phyloP scores from a whole-genome alignment of 2,888 invertebrate genomes.

The Quadroppia sp. region DNA sequence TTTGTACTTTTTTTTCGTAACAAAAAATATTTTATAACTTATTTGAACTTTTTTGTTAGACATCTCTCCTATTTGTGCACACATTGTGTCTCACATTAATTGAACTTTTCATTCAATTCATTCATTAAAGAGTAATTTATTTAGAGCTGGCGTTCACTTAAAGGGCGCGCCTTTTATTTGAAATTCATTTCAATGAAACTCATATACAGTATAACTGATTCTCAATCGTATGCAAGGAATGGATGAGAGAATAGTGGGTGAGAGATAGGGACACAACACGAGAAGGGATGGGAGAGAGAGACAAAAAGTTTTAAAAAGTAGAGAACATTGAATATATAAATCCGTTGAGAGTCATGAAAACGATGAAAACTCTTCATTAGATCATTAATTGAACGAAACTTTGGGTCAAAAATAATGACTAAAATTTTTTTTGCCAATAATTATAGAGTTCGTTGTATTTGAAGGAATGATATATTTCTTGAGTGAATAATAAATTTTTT shows the following conservation, averaged over 20 bases:
- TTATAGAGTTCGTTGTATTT: neutral
- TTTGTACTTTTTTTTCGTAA: neutral
- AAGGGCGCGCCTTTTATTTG: slow-evolving; percentile 28
- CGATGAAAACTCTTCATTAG: slow-evolving; percentile 11
- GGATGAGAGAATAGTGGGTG: neutral
- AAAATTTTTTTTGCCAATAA: neutral
- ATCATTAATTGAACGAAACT: slow-evolving; percentile 2
- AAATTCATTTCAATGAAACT: slow-evolving; percentile 16
- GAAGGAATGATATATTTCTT: neutral
- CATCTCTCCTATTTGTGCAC: neutral
- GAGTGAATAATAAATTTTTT: too few relatives aligned
- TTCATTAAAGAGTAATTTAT: slow-evolving; percentile 35
- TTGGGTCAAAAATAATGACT: neutral
- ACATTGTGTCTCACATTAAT: slow-evolving; percentile 15
- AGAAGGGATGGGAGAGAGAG: slow-evolving; percentile 8
- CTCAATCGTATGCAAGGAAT: slow-evolving; percentile 5
- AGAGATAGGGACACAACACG: neutral
- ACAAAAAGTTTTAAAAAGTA: neutral
- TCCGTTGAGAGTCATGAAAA: slow-evolving; percentile 23
- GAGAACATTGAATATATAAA: neutral
- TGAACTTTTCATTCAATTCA: slow-evolving; percentile 37
- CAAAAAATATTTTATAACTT: slow-evolving; percentile 17
- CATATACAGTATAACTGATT: slow-evolving; percentile 21
- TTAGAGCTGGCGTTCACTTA: slow-evolving; percentile 20
- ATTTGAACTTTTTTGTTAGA: slow-evolving; percentile 4